Evolutionary conservation across 2,888 invertebrate genomes (phyloP), one percentile per base, ranked within the genome.

Genomic region (Polydrusus tereticollis): DNA sequence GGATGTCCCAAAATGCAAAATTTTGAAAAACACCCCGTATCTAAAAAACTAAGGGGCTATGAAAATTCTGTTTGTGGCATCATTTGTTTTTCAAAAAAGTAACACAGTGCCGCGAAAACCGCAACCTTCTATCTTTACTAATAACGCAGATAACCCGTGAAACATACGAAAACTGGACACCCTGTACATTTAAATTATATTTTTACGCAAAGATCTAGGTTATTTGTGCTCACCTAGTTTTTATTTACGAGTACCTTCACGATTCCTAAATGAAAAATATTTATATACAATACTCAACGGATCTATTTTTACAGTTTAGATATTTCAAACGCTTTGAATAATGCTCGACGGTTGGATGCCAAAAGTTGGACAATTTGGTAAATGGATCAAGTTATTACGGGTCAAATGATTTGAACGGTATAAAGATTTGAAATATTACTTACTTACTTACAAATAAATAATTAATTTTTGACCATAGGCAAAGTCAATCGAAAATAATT

Each of bases 331-430:
- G 62, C 43, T 45, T 62, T 52, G 55, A 69, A 62, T 60, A 69
- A 63, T 62, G 62, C 14, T 7, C 18, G 38, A 52, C 38, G 7
- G 41, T 8, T 23, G 2, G 33, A 18, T 62, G 69, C 69, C 69
- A 69, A 55, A 52, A 50, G n/a, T 62, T 20, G 14, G 36, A 52
- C 55, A 60, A 47, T 58, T 45, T 12, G 41, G 43, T 69, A 62
- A 69, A 69, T 69, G 52, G 69, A 69, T 62, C 69, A 52, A 38
- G 55, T 23, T 38, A 45, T 67, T 66, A 33, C 12, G 26, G 21
- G 33, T 21, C 5, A 41, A 58, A 66, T 45, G 18, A 58, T 57
- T 2, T 1, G n/a, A n/a, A n/a, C n/a, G n/a, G n/a, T n/a, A n/a
- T n/a, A n/a, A n/a, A n/a, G n/a, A n/a, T n/a, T n/a, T n/a, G n/a